Percentiles rank a stretch among this genome's conserved stretches.
phyloP scores from a whole-genome alignment of 2,888 invertebrate genomes.

The Tanytarsus gracilentus region DNA sequence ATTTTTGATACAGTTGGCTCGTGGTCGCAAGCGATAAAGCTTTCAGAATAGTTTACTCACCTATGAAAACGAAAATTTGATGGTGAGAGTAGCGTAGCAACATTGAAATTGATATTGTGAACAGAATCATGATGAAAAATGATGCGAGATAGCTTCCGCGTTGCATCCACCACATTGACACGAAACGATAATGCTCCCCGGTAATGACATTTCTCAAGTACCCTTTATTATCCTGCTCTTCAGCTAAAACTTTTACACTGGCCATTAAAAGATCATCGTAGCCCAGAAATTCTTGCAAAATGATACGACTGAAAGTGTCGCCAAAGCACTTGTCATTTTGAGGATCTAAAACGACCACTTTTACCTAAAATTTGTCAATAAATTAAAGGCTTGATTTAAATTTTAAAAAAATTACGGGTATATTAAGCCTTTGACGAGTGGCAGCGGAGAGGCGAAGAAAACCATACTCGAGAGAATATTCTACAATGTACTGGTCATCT shows the following conservation, averaged over 20 bases:
- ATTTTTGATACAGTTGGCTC: no score
- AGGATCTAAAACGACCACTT: conserved; percentile 80
- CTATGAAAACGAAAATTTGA: conserved; percentile 98
- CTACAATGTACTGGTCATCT: conserved; percentile 93
- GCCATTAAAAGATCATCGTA: conserved; percentile 97
- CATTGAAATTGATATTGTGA: conserved; percentile 97
- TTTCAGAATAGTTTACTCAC: conserved; percentile 54
- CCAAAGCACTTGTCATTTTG: conserved; percentile 86
- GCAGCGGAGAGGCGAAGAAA: no score
- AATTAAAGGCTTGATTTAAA: background rate
- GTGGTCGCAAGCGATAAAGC: conserved; percentile 4
- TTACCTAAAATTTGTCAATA: conserved; percentile 57
- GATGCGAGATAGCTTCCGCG: conserved; percentile 92
- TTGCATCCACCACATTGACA: conserved; percentile 94
- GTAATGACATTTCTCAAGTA: conserved; percentile 93
- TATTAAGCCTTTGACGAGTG: no score
- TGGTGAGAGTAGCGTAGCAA: conserved; percentile 96
- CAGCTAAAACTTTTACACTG: conserved; percentile 88
- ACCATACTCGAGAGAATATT: conserved; percentile 55
- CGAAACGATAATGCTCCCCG: conserved; percentile 96
- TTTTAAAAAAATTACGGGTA: background rate
- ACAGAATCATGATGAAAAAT: conserved; percentile 94
- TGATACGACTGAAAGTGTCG: conserved; percentile 77
- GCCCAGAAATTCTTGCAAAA: conserved; percentile 88
- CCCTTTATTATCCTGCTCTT: conserved; percentile 94